Conservation (phyloP, 2,888 invertebrate species). For the Busseola fusca region DNA sequence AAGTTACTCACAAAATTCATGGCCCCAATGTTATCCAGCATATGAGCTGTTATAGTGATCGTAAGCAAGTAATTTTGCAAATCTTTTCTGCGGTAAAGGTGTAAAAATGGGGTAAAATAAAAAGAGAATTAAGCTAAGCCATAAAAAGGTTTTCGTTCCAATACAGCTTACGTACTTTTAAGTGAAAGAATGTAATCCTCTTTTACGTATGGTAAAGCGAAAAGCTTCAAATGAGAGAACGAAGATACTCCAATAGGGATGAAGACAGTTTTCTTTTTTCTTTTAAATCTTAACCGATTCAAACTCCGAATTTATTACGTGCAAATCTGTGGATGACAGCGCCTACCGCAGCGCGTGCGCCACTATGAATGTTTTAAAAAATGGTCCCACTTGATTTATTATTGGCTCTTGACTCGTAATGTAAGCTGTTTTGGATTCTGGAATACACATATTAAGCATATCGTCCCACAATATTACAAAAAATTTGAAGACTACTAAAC, state of each 20-base stretch:
- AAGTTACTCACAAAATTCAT: conserved; percentile 29
- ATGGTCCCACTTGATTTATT: too few species aligned
- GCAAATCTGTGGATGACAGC: too few species aligned
- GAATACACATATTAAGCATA: too few species aligned
- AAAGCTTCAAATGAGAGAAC: conserved; percentile 4
- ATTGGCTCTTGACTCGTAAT: too few species aligned
- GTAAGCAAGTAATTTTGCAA: conserved; percentile 28
- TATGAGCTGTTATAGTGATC: conserved; percentile 8
- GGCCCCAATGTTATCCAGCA: conserved; percentile 20
- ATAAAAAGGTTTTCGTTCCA: conserved; percentile 36
- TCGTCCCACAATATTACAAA: too few species aligned
- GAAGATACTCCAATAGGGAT: not conserved
- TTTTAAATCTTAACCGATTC: too few species aligned
- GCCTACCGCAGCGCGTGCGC: too few species aligned
- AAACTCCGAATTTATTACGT: too few species aligned
- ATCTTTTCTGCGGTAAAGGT: conserved; percentile 13
- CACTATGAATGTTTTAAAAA: too few species aligned
- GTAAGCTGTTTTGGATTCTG: too few species aligned
- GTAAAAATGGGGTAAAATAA: conserved; percentile 21
- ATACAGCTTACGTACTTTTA: conserved; percentile 35
- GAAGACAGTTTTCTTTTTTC: not conserved
- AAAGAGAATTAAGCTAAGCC: conserved; percentile 36
- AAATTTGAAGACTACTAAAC: too few species aligned
- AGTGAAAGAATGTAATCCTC: conserved; percentile 36
- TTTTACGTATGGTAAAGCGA: conserved; percentile 21